These are phyloP conservation scores for Apamea epomidion DNA, from an alignment of 2,888 invertebrate genomes.

Conservation along the genomic window DNA sequence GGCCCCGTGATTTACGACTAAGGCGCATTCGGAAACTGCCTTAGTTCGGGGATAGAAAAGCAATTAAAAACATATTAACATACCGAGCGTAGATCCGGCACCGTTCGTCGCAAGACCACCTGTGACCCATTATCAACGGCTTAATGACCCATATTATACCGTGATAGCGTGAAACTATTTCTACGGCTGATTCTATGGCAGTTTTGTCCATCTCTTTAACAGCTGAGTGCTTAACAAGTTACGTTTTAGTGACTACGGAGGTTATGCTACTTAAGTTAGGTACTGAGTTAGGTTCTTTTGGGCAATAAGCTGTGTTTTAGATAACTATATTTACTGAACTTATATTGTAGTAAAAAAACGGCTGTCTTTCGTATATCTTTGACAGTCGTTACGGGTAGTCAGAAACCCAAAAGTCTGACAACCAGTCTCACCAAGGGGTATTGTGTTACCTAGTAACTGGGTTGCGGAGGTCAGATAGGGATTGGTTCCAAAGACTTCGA, in stretches of 20 bases:
- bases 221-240: constrained; percentile 44
- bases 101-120: constrained; percentile 63
- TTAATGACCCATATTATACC: constrained; percentile 75
- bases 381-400: background rate
- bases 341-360: background rate
- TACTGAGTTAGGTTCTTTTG: background rate
- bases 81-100: constrained; percentile 71
- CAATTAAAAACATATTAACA: constrained; percentile 87
- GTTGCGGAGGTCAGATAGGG: background rate
- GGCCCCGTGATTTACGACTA: constrained; percentile 48
- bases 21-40: constrained; percentile 64
- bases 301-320: background rate
- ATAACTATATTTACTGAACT: background rate
- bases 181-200: constrained; percentile 45
- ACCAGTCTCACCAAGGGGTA: background rate
- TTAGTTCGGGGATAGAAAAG: constrained; percentile 80
- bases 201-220: constrained; percentile 45
- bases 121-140: constrained; percentile 77
- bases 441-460: background rate
- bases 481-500: too few species aligned
- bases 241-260: constrained; percentile 41
- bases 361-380: background rate
- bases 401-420: background rate
- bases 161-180: constrained; percentile 71
- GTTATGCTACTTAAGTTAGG: constrained; percentile 6